These are phyloP conservation scores for Chaenocephalus aceratus DNA, from an alignment of 2,113 vertebrate genomes.

Conservation along the genomic window DNA sequence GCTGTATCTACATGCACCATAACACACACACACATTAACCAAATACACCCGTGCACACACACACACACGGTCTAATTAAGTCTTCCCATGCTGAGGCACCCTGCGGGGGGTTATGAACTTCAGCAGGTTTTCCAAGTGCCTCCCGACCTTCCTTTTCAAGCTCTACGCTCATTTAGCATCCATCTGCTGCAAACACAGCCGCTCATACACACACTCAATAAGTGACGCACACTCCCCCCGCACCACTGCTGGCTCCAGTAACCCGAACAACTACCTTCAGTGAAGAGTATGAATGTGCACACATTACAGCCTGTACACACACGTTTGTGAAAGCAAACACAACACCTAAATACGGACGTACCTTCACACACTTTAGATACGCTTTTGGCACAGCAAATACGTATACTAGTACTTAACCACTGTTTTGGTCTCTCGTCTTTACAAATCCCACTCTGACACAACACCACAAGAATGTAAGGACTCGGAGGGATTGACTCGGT, in stretches of 20 bases:
- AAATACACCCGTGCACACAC: slow-evolving; percentile 7
- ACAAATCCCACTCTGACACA: slow-evolving; percentile 22
- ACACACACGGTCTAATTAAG: slow-evolving; percentile 39
- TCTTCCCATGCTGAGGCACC: slow-evolving; percentile 22
- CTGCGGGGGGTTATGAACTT: slow-evolving; percentile 58
- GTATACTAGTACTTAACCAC: neutral
- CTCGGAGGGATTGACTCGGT: slow-evolving; percentile 25
- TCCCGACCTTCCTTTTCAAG: slow-evolving; percentile 37
- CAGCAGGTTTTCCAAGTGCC: slow-evolving; percentile 54
- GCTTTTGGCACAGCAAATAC: neutral
- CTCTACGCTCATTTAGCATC: slow-evolving; percentile 41
- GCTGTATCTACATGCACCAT: neutral
- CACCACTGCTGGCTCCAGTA: slow-evolving; percentile 33
- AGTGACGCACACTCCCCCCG: slow-evolving; percentile 1
- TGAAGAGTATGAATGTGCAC: slow-evolving; percentile 22
- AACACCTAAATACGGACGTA: neutral
- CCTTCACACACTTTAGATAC: slow-evolving; percentile 3
- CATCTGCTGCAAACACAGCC: slow-evolving; percentile 50
- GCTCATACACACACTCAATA: slow-evolving; percentile 33
- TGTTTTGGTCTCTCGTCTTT: neutral
- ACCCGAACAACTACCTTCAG: slow-evolving; percentile 38
- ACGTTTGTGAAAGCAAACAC: neutral
- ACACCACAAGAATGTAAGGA: slow-evolving; percentile 34
- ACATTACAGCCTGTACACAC: slow-evolving; percentile 19
- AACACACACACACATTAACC: neutral